Evolutionary conservation across 2,113 vertebrate species (phyloP).

Genomic region (Bufo bufo): DNA sequence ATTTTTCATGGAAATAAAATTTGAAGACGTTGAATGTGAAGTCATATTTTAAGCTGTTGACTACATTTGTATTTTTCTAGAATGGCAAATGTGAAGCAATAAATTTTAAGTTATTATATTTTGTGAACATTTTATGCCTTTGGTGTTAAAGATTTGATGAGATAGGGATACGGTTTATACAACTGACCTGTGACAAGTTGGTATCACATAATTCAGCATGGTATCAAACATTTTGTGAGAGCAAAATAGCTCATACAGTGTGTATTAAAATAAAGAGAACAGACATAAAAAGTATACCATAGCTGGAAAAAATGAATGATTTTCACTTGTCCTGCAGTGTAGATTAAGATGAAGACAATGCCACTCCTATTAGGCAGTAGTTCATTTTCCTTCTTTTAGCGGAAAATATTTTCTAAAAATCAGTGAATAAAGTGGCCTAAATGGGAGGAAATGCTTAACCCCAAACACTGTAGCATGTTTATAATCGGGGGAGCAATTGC

Average conservation of each 20-base stretch:
- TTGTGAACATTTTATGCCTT: background rate
- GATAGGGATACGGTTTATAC: background rate
- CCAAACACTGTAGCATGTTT: too few relatives aligned
- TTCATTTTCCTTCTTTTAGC: too few relatives aligned
- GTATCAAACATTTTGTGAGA: background rate
- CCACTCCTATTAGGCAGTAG: too few relatives aligned
- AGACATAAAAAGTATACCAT: too few relatives aligned
- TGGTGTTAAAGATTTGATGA: background rate
- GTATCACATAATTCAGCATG: background rate
- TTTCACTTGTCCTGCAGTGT: too few relatives aligned
- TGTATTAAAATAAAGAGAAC: background rate
- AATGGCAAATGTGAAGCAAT: background rate
- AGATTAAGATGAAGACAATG: too few relatives aligned
- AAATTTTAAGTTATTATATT: background rate
- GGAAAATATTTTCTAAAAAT: too few relatives aligned
- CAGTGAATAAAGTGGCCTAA: too few relatives aligned
- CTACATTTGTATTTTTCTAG: background rate
- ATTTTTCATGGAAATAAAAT: slow-evolving; percentile 16
- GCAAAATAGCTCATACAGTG: too few relatives aligned
- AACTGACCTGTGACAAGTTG: background rate
- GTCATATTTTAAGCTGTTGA: background rate
- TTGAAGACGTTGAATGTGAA: background rate
- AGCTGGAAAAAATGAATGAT: too few relatives aligned
- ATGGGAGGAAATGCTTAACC: too few relatives aligned
- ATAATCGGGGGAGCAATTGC: too few relatives aligned